Evolutionary conservation across 1,140 invertebrate genomes (phyloP).

Genomic region (Carposina sasakii): DNA sequence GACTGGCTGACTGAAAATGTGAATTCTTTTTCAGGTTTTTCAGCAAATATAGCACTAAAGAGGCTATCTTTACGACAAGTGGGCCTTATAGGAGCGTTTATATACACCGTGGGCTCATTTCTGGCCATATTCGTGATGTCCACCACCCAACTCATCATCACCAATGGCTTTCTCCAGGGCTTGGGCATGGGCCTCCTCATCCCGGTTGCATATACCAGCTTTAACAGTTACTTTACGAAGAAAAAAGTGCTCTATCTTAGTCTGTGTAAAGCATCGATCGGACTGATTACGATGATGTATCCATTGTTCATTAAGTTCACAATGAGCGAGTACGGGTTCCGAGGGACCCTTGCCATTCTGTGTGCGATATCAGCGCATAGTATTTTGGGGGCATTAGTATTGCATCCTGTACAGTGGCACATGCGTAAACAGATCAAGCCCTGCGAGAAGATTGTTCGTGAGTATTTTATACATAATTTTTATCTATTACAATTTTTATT

Average conservation of each 20-base stretch:
- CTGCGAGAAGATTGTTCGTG: conserved; percentile 59
- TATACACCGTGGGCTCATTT: conserved; percentile 72
- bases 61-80: conserved; percentile 72
- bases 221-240: conserved; percentile 63
- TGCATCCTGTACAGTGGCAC: conserved; percentile 83
- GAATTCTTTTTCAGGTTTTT: conserved; percentile 53
- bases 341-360: conserved; percentile 76
- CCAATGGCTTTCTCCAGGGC: conserved; percentile 63
- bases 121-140: conserved; percentile 71
- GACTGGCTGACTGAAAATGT: too few relatives aligned
- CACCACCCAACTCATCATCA: conserved; percentile 71
- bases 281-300: conserved; percentile 73
- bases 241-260: conserved; percentile 75
- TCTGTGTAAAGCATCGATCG: conserved; percentile 75
- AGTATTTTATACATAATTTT: conserved; percentile 28
- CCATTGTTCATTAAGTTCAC: conserved; percentile 73
- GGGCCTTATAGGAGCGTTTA: conserved; percentile 71
- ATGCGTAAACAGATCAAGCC: conserved; percentile 66
- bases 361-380: conserved; percentile 76
- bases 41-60: conserved; percentile 69
- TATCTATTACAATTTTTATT: conserved; percentile 3
- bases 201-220: conserved; percentile 61
- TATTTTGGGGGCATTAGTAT: conserved; percentile 75
- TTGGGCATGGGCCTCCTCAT: conserved; percentile 64
- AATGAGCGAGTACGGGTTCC: conserved; percentile 74